phyloP scores from a whole-genome alignment of 2,113 vertebrate genomes.

The Psammodynastes pulverulentus region DNA sequence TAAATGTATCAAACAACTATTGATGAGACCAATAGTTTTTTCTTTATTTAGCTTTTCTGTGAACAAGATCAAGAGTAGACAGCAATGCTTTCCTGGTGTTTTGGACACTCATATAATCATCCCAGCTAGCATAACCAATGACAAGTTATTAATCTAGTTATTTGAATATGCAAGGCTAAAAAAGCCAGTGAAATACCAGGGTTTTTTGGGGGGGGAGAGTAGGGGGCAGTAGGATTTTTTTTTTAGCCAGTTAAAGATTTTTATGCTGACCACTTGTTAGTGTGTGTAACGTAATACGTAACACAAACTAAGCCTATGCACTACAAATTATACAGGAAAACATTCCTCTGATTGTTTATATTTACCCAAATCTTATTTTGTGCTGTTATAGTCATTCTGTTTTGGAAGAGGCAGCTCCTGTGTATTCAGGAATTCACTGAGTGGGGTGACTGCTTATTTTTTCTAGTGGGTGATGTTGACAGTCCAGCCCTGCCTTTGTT shows the following conservation, averaged over 20 bases:
- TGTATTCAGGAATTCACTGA: background rate
- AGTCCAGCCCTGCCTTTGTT: constrained; percentile 61
- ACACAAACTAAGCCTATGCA: background rate
- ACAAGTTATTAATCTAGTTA: background rate
- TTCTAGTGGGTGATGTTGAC: constrained; percentile 18
- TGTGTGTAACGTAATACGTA: background rate
- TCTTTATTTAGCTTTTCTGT: background rate
- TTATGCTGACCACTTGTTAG: background rate
- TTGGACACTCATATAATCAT: background rate
- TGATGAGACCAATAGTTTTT: background rate
- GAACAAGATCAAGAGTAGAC: background rate
- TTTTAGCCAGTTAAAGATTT: background rate
- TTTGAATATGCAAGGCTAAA: background rate
- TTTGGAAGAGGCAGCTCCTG: background rate
- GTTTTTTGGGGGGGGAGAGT: background rate
- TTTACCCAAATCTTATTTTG: background rate
- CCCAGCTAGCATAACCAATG: background rate
- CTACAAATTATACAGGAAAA: background rate
- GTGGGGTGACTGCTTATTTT: background rate
- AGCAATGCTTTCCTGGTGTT: background rate
- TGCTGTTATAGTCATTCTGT: background rate
- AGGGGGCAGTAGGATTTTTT: background rate
- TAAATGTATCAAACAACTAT: background rate
- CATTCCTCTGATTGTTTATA: background rate
- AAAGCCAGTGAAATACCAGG: background rate